phyloP scores from a whole-genome alignment of 2,888 invertebrate genomes.

The Callyntrura sp. region DNA sequence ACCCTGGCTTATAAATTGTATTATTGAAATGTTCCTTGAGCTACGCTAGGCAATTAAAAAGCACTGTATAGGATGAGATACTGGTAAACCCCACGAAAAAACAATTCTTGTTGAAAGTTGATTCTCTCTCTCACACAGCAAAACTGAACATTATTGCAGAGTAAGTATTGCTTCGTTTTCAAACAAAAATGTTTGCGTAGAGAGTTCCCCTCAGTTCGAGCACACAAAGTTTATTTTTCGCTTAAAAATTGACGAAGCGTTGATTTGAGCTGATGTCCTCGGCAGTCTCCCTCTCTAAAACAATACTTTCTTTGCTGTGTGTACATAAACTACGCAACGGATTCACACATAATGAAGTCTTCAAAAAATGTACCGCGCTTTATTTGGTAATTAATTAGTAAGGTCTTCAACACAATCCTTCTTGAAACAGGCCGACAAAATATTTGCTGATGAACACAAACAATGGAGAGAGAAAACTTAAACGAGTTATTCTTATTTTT shows the following conservation, averaged over 20 bases:
- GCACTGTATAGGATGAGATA: not conserved
- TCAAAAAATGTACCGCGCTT: not conserved
- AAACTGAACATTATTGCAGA: not conserved
- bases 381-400: not conserved
- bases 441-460: conserved; percentile 58
- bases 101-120: not conserved
- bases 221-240: not conserved
- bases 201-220: not conserved
- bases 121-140: not conserved
- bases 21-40: not conserved
- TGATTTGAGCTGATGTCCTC: conserved; percentile 22
- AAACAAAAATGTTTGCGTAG: not conserved
- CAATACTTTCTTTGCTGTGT: not conserved
- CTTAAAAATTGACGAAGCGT: not conserved
- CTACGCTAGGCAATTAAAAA: conserved; percentile 21
- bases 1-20: conserved; percentile 29
- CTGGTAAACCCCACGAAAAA: conserved; percentile 5
- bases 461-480: conserved; percentile 45
- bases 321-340: not conserved
- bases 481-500: conserved; percentile 57
- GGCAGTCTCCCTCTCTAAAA: no score
- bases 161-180: not conserved
- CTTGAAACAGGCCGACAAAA: conserved; percentile 59
- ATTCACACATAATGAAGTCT: not conserved
- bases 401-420: conserved; percentile 13